Base-by-base conservation (phyloP, 35 echinoderm and acorn worm genomes). In the Ptychodera flava region DNA sequence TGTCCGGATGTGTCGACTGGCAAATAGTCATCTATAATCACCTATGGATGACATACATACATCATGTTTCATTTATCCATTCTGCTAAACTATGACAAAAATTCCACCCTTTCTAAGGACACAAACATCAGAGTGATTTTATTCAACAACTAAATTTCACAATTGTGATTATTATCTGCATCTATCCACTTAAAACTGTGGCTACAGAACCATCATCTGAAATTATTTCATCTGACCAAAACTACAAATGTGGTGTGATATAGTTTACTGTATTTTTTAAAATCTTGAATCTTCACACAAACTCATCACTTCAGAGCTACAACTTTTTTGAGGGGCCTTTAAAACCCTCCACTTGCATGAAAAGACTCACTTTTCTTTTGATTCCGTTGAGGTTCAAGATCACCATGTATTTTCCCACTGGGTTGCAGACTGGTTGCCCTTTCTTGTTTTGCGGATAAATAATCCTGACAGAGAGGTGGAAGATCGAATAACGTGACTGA, bases 331-430 rank as follows among this genome's bases (percentile, higher is more conserved):
- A 82, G 37, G 35, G 37, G 29, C 76, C 16, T 16, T 16, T 32
- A 16, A 15, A 31, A 16, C 80, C 31, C 15, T 31, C 15, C 28
- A 16, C 10, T 87, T 28, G 76, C 33, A 1, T 31, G 28, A 85
- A 12, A 28, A 31, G 28, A 81, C 83, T 36, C 88, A 92, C 96
- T 90, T 99, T 99, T 91, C 96, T 86, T 78, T 99, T 99, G 79
- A 99, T 93, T 84, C 96, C 96, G 85, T 99, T 99, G 27, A 99
- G 91, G n/a, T 85, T 79, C 27, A 99, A 81, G 22, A 94, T 99
- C 29, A 94, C 93, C 96, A 99, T 99, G 85, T 99, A 99, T 36
- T 99, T 99, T 32, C 96, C 96, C 86, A 92, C 94, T 2, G 96
- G 96, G 35, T 99, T 99, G 76, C 94, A 99, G 1, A 99, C 88